phyloP scores from a whole-genome alignment of 2,888 invertebrate species.

The Ophioninae sp. region DNA sequence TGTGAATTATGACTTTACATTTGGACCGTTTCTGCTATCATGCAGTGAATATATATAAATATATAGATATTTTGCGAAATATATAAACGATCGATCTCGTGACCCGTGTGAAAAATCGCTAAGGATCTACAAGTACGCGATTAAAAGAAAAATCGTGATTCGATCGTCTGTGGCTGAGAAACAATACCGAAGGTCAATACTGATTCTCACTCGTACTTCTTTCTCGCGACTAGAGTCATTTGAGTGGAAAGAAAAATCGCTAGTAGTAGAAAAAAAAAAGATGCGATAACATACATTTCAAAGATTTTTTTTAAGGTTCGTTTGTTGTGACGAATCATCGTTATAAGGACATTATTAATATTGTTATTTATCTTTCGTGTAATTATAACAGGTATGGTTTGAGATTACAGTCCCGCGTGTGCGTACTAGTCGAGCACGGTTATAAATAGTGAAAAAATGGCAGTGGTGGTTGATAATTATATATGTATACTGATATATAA shows the following conservation, averaged over 20 bases:
- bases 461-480: slow-evolving; percentile 62
- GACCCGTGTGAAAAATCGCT: slow-evolving; percentile 30
- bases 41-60: slow-evolving; percentile 63
- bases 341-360: background rate
- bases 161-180: slow-evolving; percentile 28
- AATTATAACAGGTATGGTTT: slow-evolving; percentile 24
- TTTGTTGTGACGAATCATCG: background rate
- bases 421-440: slow-evolving; percentile 50
- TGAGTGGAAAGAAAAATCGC: background rate
- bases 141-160: slow-evolving; percentile 26
- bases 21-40: slow-evolving; percentile 67
- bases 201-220: background rate
- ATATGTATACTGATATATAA: slow-evolving; percentile 44
- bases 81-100: slow-evolving; percentile 37
- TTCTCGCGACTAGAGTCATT: slow-evolving; percentile 1
- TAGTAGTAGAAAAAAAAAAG: background rate
- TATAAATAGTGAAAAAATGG: slow-evolving; percentile 53
- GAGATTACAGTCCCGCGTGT: slow-evolving; percentile 35
- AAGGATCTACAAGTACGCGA: slow-evolving; percentile 24
- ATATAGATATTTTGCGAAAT: background rate
- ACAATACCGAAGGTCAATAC: background rate
- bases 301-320: background rate
- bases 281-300: background rate
- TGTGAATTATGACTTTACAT: slow-evolving; percentile 46
- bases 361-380: background rate